Percentiles rank a stretch among this genome's conserved stretches.
Evolutionary conservation across 2,888 invertebrate species (phyloP).

Genomic region (Oscheius sp.): DNA sequence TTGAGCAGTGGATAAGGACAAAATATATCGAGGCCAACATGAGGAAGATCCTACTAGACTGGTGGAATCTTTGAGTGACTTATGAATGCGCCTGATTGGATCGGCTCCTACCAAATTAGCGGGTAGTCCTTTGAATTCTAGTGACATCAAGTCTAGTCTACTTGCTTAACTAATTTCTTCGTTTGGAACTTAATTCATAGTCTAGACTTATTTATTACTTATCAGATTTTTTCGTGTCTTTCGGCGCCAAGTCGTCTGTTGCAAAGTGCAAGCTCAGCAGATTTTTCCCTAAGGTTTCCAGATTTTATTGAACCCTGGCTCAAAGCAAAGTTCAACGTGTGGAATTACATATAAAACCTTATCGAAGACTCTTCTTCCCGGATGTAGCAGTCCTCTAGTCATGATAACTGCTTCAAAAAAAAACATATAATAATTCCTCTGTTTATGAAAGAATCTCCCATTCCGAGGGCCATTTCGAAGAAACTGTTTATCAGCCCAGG

Average conservation of each 20-base stretch:
- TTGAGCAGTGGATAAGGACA: neutral
- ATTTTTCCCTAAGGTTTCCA: neutral
- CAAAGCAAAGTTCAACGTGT: too few relatives aligned
- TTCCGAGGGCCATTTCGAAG: constrained; percentile 15
- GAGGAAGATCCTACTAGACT: neutral
- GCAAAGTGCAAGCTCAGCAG: constrained; percentile 6
- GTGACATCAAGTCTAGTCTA: neutral
- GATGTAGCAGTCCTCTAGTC: neutral
- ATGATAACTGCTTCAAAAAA: constrained; percentile 4
- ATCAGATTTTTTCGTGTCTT: neutral
- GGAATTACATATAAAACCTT: neutral
- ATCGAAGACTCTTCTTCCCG: neutral
- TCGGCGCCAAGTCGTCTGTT: constrained; percentile 1
- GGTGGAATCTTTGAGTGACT: constrained; percentile 9
- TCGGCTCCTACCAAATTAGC: constrained; percentile 24
- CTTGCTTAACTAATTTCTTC: neutral
- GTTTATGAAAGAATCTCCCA: constrained; percentile 5
- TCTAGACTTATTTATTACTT: neutral
- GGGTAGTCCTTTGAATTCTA: neutral
- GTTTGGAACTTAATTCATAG: neutral
- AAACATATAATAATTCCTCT: constrained; percentile 3
- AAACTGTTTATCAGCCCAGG: neutral
- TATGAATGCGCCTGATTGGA: constrained; percentile 27
- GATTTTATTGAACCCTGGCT: neutral
- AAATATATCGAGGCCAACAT: constrained; percentile 1